These are phyloP conservation scores for Dicyrtomina minuta DNA, from an alignment of 2,888 invertebrate species.

Conservation along the genomic window DNA sequence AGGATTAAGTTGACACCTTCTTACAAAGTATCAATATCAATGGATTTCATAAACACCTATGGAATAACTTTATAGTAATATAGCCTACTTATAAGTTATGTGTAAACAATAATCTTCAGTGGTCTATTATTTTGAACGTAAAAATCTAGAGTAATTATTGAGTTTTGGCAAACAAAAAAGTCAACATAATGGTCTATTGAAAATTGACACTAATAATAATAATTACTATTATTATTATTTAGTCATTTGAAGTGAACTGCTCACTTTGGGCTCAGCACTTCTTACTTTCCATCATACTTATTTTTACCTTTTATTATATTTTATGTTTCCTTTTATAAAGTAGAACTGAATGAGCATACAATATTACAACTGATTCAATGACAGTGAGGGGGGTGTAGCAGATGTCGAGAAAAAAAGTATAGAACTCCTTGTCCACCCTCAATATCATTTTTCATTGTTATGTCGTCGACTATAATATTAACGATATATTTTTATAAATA, in stretches of 20 bases:
- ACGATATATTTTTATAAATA: conserved; percentile 22
- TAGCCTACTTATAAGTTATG: neutral
- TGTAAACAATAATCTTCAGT: conserved; percentile 4
- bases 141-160: conserved; percentile 6
- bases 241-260: conserved; percentile 12
- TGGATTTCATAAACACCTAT: too few relatives aligned
- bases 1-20: too few relatives aligned
- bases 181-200: neutral
- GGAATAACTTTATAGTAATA: too few relatives aligned
- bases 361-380: conserved; percentile 9
- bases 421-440: neutral
- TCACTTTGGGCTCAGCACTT: conserved; percentile 29
- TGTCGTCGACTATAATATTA: too few relatives aligned
- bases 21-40: too few relatives aligned
- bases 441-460: neutral
- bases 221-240: neutral
- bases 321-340: too few relatives aligned
- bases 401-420: conserved; percentile 7
- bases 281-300: neutral
- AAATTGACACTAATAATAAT: conserved; percentile 2
- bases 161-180: conserved; percentile 20
- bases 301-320: neutral
- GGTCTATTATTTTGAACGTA: conserved; percentile 11
- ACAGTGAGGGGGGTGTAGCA: conserved; percentile 3
- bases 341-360: conserved; percentile 22